These are phyloP conservation scores for Chrysotoxum bicinctum DNA, from an alignment of 2,888 invertebrate species.

Conservation along the genomic window DNA sequence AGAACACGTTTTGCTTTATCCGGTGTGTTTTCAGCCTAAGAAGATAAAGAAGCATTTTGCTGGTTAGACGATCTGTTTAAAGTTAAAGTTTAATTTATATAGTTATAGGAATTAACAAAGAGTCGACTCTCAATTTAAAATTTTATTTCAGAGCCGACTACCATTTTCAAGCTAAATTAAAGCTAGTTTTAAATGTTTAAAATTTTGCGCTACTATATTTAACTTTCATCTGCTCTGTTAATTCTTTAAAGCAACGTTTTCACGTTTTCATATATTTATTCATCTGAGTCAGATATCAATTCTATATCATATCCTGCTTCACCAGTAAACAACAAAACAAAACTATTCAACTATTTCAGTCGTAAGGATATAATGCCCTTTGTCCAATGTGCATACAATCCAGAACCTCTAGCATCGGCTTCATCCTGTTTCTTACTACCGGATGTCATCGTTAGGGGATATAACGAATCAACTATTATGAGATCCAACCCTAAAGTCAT, in stretches of 20 bases:
- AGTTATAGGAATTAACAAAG: too few species aligned
- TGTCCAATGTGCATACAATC: slow-evolving; percentile 24
- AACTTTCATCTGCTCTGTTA: background rate
- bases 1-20: too few species aligned
- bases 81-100: too few species aligned
- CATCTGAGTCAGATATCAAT: background rate
- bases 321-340: slow-evolving; percentile 12
- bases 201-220: too few species aligned
- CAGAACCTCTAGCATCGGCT: slow-evolving; percentile 16
- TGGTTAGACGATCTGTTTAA: too few species aligned
- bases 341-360: slow-evolving; percentile 61
- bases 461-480: slow-evolving; percentile 58
- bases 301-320: background rate
- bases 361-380: slow-evolving; percentile 42
- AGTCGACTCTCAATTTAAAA: too few species aligned
- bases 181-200: too few species aligned
- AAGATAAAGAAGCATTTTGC: too few species aligned
- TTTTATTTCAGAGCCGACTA: too few species aligned
- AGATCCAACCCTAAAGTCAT: slow-evolving; percentile 49
- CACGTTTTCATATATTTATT: background rate
- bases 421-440: slow-evolving; percentile 4
- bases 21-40: too few species aligned
- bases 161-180: too few species aligned
- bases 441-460: slow-evolving; percentile 61
- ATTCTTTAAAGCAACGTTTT: background rate